These are phyloP conservation scores for Lobophora halterata DNA, from an alignment of 2,888 invertebrate species.

Conservation along the genomic window DNA sequence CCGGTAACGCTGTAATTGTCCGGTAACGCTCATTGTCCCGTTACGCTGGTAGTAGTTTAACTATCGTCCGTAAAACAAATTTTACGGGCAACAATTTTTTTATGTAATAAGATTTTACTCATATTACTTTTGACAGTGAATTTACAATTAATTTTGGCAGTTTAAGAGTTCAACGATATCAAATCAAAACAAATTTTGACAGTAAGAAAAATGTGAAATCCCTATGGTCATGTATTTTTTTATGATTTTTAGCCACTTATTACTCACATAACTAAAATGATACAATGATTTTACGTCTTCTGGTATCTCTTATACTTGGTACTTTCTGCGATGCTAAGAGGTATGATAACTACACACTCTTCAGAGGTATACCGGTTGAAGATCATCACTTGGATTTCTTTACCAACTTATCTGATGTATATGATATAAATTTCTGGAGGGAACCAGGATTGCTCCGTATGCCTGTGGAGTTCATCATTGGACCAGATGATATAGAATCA, in stretches of 20 bases:
- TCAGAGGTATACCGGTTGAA: conserved; percentile 47
- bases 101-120: too few relatives aligned
- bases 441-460: conserved; percentile 41
- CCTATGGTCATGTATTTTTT: background rate
- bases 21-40: too few relatives aligned
- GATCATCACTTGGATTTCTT: conserved; percentile 48
- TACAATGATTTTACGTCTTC: background rate
- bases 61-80: too few relatives aligned
- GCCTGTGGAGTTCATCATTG: conserved; percentile 55
- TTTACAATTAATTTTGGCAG: too few relatives aligned
- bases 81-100: too few relatives aligned
- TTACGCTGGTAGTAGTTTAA: too few relatives aligned
- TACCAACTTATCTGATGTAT: conserved; percentile 35
- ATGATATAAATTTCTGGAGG: conserved; percentile 56
- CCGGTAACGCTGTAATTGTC: too few relatives aligned
- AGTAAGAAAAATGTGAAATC: conserved; percentile 3
- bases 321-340: conserved; percentile 2
- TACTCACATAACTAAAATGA: background rate
- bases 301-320: background rate
- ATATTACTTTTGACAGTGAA: too few relatives aligned
- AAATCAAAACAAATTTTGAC: too few relatives aligned
- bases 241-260: background rate
- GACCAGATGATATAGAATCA: conserved; percentile 38
- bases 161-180: too few relatives aligned
- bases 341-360: conserved; percentile 52